Base-by-base conservation (phyloP, 2,888 invertebrate species). In the Acanthosoma haemorrhoidale region DNA sequence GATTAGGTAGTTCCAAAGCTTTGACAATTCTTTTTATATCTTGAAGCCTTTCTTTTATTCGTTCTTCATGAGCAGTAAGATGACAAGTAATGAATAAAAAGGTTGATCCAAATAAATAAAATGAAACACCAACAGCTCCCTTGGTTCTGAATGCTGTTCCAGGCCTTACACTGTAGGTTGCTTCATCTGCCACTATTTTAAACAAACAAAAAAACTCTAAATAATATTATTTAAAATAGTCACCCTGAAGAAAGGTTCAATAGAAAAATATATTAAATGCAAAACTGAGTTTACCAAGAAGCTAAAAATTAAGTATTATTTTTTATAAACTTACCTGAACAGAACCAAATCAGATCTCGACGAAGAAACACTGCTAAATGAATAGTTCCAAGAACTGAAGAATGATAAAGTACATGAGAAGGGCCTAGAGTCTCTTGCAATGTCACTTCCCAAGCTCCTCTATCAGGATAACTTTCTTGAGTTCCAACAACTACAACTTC, bases 41-140 rank as follows among this genome's bases (percentile, higher is more conserved):
- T 1, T 90, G 88, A 0, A 94, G 87, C 61, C 94, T 83, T 78
- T 93, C 92, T 76, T 92, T 92, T 0, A 92, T 88, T 79, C 67
- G 57, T 58, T 79, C 80, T 77, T 92, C 91, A 78, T 94, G 94
- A 0, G 96, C 95, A 0, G 95, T 94, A 74, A 99, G 85, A 83
- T 99, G 98, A 18, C 94, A 94, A 51, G 95, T 96, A 4, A 98
- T 90, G 78, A 99, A 96, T 4, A 98, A 84, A 80, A 96, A 92
- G 11, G 94, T 92, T 0, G 96, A 94, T 13, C 98, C 98, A 78
- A 99, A 98, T 3, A 98, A 82, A 75, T 91, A 90, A 77, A 99
- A 93, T 3, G 91, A 91, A 76, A 96, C 88, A 0, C 93, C 96
- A 0, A 97, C 90, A 0, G 96, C 96, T 4, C 98, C 98, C 82